phyloP scores from a whole-genome alignment of 2,888 invertebrate genomes.

The Galerucella nymphaeae region DNA sequence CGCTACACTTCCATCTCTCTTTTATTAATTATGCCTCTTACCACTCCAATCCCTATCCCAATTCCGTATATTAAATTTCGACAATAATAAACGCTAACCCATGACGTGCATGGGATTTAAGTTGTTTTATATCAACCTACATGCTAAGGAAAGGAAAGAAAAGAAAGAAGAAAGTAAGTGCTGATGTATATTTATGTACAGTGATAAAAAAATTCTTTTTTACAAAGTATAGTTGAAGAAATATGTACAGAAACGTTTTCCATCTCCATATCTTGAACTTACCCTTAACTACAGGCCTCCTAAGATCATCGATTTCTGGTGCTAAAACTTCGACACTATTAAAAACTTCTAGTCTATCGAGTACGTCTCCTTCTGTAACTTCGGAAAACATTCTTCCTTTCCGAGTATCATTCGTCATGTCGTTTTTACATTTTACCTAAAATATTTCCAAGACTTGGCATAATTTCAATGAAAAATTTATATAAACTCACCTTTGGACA shows the following conservation, averaged over 20 bases:
- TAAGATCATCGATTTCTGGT: conserved; percentile 78
- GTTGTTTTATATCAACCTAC: no score
- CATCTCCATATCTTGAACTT: conserved; percentile 45
- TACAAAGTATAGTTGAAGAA: conserved; percentile 34
- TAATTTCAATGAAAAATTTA: not conserved
- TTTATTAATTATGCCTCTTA: no score
- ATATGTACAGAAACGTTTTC: conserved; percentile 43
- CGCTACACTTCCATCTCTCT: no score
- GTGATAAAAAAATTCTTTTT: conserved; percentile 6
- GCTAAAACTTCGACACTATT: conserved; percentile 85
- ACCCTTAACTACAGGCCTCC: conserved; percentile 49
- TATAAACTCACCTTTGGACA: conserved; percentile 70
- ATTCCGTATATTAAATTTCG: no score
- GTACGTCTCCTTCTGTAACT: conserved; percentile 68
- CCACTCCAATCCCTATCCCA: no score
- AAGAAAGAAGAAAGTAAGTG: conserved; percentile 27
- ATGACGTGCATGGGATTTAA: no score
- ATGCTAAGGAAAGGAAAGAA: conserved; percentile 19
- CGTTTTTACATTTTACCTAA: conserved; percentile 64
- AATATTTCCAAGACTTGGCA: not conserved
- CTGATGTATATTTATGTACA: conserved; percentile 34
- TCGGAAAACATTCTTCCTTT: conserved; percentile 64
- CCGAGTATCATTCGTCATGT: conserved; percentile 54
- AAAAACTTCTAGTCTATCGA: conserved; percentile 79
- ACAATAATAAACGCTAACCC: no score